phyloP scores from a whole-genome alignment of 2,888 invertebrate genomes.

The Ectropis crepuscularia region DNA sequence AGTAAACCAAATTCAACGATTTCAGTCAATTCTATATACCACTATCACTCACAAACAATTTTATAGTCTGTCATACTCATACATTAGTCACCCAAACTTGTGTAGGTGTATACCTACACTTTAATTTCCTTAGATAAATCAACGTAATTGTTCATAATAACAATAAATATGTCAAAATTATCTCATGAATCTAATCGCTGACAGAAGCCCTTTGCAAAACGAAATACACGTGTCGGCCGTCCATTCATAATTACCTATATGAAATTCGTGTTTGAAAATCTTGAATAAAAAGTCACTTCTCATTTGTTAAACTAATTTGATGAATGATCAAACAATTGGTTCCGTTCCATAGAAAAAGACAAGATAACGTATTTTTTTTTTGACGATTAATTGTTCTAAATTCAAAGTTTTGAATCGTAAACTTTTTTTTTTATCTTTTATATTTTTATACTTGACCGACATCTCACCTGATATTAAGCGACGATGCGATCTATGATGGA shows the following conservation, averaged over 20 bases:
- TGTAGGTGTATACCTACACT: slow-evolving; percentile 15
- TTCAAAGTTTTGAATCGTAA: too few relatives aligned
- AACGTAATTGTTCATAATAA: slow-evolving; percentile 27
- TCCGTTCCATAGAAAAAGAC: background rate
- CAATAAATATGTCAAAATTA: slow-evolving; percentile 22
- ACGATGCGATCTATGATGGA: too few relatives aligned
- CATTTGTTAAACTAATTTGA: slow-evolving; percentile 9
- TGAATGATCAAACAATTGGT: slow-evolving; percentile 6
- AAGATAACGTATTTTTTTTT: background rate
- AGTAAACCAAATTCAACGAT: too few relatives aligned
- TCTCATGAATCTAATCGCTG: slow-evolving; percentile 6
- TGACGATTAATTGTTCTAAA: too few relatives aligned
- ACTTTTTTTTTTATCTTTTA: too few relatives aligned
- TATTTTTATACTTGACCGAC: too few relatives aligned
- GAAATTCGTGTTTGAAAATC: slow-evolving; percentile 20
- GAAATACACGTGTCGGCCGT: slow-evolving; percentile 12
- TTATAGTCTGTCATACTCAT: slow-evolving; percentile 13
- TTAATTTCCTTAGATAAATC: slow-evolving; percentile 21
- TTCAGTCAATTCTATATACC: too few relatives aligned
- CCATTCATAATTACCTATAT: slow-evolving; percentile 23
- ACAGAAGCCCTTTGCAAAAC: slow-evolving; percentile 27
- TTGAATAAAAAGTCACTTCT: slow-evolving; percentile 14
- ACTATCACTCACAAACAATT: background rate
- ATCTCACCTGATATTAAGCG: too few relatives aligned
- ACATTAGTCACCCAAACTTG: slow-evolving; percentile 2